Conservation (phyloP, 1,140 invertebrate species). For the Drosophila watanabei region DNA sequence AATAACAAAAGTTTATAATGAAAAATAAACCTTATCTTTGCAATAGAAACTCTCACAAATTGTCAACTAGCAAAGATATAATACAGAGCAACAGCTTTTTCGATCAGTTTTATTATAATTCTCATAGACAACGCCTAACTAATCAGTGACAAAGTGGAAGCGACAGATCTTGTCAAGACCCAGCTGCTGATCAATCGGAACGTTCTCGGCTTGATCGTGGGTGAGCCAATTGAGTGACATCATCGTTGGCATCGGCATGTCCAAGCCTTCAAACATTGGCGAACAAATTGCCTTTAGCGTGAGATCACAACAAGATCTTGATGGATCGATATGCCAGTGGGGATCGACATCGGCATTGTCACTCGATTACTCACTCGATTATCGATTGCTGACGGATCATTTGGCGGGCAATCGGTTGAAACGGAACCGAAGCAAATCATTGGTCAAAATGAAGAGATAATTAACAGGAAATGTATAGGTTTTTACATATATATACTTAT, state of each 20-base stretch:
- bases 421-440: neutral
- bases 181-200: conserved; percentile 23
- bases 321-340: conserved; percentile 19
- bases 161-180: conserved; percentile 31
- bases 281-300: conserved; percentile 24
- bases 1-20: too few relatives aligned
- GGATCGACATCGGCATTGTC: conserved; percentile 18
- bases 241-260: conserved; percentile 19
- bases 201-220: conserved; percentile 21
- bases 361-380: conserved; percentile 26
- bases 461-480: neutral
- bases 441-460: neutral
- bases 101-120: neutral
- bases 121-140: neutral
- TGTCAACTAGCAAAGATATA: neutral
- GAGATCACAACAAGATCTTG: conserved; percentile 33
- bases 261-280: conserved; percentile 20
- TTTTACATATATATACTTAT: neutral
- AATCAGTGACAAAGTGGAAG: conserved; percentile 27
- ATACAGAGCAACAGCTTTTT: neutral
- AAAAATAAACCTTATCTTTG: neutral
- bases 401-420: neutral
- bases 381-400: conserved; percentile 18
- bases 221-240: conserved; percentile 45
- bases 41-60: neutral